phyloP scores from a whole-genome alignment of 2,113 vertebrate genomes.

The Thermophis baileyi region DNA sequence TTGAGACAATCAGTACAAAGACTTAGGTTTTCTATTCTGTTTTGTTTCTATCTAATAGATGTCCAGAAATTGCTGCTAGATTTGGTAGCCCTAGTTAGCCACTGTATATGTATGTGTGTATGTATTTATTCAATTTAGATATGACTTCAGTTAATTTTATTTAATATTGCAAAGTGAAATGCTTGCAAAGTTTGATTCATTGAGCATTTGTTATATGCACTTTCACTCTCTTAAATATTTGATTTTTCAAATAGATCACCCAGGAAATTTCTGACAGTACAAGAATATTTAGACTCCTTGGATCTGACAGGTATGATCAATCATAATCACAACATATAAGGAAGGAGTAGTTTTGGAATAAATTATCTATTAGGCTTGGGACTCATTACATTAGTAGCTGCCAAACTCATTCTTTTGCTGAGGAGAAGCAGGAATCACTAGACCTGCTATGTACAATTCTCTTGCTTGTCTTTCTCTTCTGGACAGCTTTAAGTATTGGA shows the following conservation, averaged over 20 bases:
- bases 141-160: not conserved
- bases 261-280: slow-evolving; percentile 98
- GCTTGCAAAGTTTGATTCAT: not conserved
- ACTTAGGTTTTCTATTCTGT: not conserved
- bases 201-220: not conserved
- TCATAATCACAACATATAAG: not conserved
- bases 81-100: not conserved
- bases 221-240: not conserved
- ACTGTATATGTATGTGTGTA: not conserved
- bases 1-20: not conserved
- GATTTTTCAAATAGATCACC: slow-evolving; percentile 80
- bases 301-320: slow-evolving; percentile 90
- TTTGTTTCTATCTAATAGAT: not conserved
- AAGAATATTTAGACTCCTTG: slow-evolving; percentile 95
- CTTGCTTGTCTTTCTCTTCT: not conserved
- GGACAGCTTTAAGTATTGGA: not conserved
- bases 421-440: not conserved
- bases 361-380: not conserved
- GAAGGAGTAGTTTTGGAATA: not conserved
- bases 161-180: not conserved
- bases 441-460: not conserved
- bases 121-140: not conserved
- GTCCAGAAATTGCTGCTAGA: not conserved
- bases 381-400: not conserved
- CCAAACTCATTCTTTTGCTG: not conserved